Base-by-base conservation (phyloP, 2,888 invertebrate species). In the Syritta pipiens region DNA sequence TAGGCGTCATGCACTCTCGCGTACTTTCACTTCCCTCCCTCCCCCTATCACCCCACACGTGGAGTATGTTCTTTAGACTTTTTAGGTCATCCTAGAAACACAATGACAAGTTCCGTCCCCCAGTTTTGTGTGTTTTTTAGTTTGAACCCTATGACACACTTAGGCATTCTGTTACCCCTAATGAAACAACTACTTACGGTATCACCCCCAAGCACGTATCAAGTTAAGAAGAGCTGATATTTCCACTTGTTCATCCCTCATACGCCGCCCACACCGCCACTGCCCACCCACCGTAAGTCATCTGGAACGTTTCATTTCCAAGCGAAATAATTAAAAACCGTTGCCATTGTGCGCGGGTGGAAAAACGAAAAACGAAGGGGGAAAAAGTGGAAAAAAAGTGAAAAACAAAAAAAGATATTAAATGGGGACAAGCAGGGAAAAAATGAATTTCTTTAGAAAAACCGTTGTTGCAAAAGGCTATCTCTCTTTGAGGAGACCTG, bases 131-230 rank as follows among this genome's bases (percentile, higher is more conserved):
- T 60, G 53, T 49, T 55, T 59, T 67, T 74, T 57, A 74, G 74
- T 60, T 37, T 69, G 62, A 69, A 62, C 71, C 49, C 75, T 48
- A 37, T 69, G 75, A 42, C 75, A 76, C 62, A 68, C 75, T 76
- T 62, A 26, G 62, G 69, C 48, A 62, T 76, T 69, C 62, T 28
- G 59, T 22, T 62, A 55, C 46, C 62, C 75, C 48, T 60, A 76
- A 55, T 44, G 55, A 62, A 69, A 62, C 75, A 69, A 63, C 75
- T 60, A 69, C 75, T 75, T 68, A 74, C 46, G 22, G 75, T 46
- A 68, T 75, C 75, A 40, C 62, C 69, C 65, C 49, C 35, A 55
- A 62, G 62, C 69, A 60, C 32, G 75, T 76, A 76, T 75, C 60
- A 75, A 32, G 75, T 75, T 75, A 37, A 20, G 42, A 51, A 51